Evolutionary conservation across 2,888 invertebrate species (phyloP).

Genomic region (Nomada flava): DNA sequence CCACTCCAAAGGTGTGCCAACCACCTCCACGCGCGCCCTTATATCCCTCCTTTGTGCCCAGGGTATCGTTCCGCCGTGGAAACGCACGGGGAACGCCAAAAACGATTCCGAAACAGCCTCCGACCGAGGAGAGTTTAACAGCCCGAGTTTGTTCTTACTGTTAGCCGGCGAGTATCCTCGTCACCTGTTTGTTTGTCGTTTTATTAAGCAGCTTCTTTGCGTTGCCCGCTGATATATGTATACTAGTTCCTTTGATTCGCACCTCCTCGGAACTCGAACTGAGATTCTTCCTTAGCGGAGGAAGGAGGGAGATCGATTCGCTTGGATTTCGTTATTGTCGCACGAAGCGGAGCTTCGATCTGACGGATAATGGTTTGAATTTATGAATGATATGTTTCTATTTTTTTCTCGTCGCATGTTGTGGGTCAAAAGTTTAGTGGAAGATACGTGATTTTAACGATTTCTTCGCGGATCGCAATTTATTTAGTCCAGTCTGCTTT

Average conservation of each 20-base stretch:
- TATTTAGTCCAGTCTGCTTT: no score
- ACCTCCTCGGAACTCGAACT: background rate
- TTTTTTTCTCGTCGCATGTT: no score
- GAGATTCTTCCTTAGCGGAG: background rate
- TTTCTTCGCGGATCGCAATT: no score
- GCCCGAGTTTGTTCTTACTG: background rate
- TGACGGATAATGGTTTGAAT: no score
- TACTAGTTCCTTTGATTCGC: no score
- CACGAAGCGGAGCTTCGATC: no score
- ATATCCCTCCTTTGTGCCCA: constrained; percentile 30
- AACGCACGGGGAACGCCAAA: constrained; percentile 38
- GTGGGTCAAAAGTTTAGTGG: no score
- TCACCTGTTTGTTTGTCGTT: background rate
- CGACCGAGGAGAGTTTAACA: constrained; percentile 30
- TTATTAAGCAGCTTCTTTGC: background rate
- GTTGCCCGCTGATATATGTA: background rate
- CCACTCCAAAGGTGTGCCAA: constrained; percentile 47
- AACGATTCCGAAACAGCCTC: constrained; percentile 12
- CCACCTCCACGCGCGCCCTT: constrained; percentile 40
- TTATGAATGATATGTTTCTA: no score
- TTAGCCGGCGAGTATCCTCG: background rate
- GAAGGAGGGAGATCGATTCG: no score
- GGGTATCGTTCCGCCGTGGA: constrained; percentile 9
- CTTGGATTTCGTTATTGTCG: no score
- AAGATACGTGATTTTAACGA: no score